Evolutionary conservation across 2,797 vertebrate genomes (phyloP).

Genomic region (Anguilla obscura): DNA sequence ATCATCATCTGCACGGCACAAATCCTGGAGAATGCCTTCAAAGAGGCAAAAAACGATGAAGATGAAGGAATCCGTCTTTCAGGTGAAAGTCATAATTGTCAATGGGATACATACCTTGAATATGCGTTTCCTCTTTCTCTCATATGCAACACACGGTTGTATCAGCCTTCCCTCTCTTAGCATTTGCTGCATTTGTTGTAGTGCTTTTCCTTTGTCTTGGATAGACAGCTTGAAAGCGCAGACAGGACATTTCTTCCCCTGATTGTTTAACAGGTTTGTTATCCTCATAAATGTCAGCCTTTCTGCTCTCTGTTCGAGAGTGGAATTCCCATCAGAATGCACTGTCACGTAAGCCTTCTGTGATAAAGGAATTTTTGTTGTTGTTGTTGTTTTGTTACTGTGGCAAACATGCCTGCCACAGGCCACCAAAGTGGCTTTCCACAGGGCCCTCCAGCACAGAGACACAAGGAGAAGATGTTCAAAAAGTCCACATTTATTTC

Average conservation of each 20-base stretch:
- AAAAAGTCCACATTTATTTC: too few species aligned
- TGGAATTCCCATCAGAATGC: conserved; percentile 69
- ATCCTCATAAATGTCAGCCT: conserved; percentile 57
- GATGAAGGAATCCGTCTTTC: conserved; percentile 79
- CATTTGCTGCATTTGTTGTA: neutral
- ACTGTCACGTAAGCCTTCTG: conserved; percentile 77
- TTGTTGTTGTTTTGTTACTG: conserved; percentile 35
- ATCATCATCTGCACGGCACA: conserved; percentile 95
- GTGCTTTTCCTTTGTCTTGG: conserved; percentile 1
- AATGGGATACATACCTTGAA: neutral
- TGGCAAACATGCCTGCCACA: too few species aligned
- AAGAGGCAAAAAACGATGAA: conserved; percentile 73
- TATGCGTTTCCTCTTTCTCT: neutral
- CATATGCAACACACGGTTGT: neutral
- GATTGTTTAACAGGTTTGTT: conserved; percentile 64
- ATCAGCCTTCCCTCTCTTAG: neutral
- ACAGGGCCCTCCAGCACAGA: too few species aligned
- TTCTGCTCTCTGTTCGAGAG: conserved; percentile 62
- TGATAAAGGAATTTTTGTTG: conserved; percentile 58
- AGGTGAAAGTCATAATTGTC: conserved; percentile 63
- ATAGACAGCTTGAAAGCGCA: conserved; percentile 46
- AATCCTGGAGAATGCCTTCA: conserved; percentile 91
- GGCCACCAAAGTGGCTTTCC: too few species aligned
- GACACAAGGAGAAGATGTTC: too few species aligned
- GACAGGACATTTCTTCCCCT: conserved; percentile 52